Percentiles rank a stretch among this genome's conserved stretches.
Evolutionary conservation across 2,113 vertebrate species (phyloP).

Genomic region (Psilopsiagon aymara): DNA sequence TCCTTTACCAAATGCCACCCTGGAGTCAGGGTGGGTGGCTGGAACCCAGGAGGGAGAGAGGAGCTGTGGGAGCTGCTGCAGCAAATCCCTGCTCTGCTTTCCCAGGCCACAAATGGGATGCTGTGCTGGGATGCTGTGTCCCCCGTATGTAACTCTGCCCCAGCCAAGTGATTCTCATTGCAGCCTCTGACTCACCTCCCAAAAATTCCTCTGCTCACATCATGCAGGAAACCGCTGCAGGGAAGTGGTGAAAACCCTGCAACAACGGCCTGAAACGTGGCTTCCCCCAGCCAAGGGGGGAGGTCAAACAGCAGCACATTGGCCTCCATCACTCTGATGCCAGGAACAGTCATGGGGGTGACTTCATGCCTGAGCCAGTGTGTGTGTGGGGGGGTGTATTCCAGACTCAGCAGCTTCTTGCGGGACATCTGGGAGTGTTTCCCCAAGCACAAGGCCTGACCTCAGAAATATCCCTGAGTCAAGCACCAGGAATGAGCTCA

Average conservation of each 20-base stretch:
- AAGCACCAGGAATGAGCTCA: constrained; percentile 25
- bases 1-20: neutral
- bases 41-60: neutral
- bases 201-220: neutral
- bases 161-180: constrained; percentile 36
- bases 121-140: neutral
- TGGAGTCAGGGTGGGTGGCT: neutral
- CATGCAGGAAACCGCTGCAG: constrained; percentile 20
- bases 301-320: neutral
- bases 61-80: neutral
- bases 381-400: neutral
- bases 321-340: neutral
- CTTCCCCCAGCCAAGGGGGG: neutral
- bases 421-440: neutral
- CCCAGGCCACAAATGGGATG: neutral
- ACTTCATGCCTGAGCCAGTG: neutral
- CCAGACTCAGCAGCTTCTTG: neutral
- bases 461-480: constrained; percentile 19
- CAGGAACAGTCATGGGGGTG: neutral
- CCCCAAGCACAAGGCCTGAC: neutral
- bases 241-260: constrained; percentile 24
- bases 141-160: neutral
- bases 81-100: neutral
- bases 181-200: constrained; percentile 46
- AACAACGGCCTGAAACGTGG: neutral